phyloP scores from a whole-genome alignment of 2,113 vertebrate species.

The human (Homo sapiens) region GRCh38 chr1:165548001-165548500 shows the following conservation, averaged over 20 bases:
- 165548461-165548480: not conserved
- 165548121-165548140: not conserved
- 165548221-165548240: not conserved
- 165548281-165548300: not conserved
- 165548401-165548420: not conserved
- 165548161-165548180: not conserved
- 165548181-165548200: not conserved
- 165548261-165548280: not conserved
- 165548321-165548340: not conserved
- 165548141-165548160: not conserved
- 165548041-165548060: not conserved
- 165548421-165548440: not conserved
- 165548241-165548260: not conserved
- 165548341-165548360: not conserved
- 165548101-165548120: not conserved
- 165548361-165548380: not conserved
- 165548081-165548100: not conserved
- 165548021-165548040: not conserved
- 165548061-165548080: not conserved
- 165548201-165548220: not conserved
- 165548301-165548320: not conserved
- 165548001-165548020: not conserved
- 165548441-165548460: not conserved
- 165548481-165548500: not conserved
- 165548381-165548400: not conserved